Evolutionary conservation across 1,140 invertebrate genomes (phyloP), one percentile per base, ranked within the genome.

Genomic region (Rhynchophorus ferrugineus): DNA sequence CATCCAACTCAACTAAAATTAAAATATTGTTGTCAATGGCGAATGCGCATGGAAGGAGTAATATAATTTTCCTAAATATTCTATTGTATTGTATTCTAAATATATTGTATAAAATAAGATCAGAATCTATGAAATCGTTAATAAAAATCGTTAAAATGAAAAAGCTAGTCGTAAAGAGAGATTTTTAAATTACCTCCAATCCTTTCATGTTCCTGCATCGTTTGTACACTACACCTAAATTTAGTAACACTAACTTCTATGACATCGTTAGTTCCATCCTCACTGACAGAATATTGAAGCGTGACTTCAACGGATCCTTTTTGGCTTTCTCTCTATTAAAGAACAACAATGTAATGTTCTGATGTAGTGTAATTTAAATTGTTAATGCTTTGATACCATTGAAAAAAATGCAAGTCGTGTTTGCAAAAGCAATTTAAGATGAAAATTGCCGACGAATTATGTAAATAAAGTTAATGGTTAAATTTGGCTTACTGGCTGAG

Each of bases 161-260:
- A n/a, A n/a, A n/a, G n/a, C n/a, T n/a, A n/a, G n/a, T n/a, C n/a
- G n/a, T n/a, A n/a, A 13, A 11, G 13, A 8, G 21, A 50, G 29
- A 50, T 44, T 20, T 7, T 21, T 29, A 19, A 44, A 16, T 54
- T 67, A 77, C 81, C 80, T 70, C 80, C 81, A 39, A 75, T 72
- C 45, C 72, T 69, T 62, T 84, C 82, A 44, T 83, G 81, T 57
- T 82, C 75, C 46, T 82, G 79, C 82, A 83, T 83, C 16, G 79
- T 80, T 62, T 79, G 76, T 20, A 83, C 68, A 36, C 77, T 81
- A 61, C 81, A 83, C 54, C 80, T 69, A 45, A 83, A 69, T 49
- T 76, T 73, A 36, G 78, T 79, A 11, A 78, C 72, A 16, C 73
- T 77, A 1, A 81, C 70, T 55, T 82, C 78, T 17, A 82, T 75